phyloP scores from a whole-genome alignment of 2,797 vertebrate genomes.

The Chiroxiphia lanceolata region DNA sequence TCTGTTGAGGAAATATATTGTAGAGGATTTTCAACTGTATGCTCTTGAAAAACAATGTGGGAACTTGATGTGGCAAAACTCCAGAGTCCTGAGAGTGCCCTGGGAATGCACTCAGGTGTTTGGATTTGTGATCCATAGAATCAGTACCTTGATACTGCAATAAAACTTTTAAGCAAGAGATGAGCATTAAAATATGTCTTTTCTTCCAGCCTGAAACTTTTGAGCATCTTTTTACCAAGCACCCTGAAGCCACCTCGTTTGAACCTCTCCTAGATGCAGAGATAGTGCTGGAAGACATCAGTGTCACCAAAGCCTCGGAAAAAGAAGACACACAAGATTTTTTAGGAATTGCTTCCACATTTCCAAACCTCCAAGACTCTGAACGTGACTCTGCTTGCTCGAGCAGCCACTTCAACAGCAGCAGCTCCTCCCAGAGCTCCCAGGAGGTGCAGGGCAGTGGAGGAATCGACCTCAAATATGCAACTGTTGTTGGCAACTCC shows the following conservation, averaged over 20 bases:
- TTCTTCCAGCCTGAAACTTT: constrained; percentile 84
- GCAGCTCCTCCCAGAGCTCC: constrained; percentile 29
- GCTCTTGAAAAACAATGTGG: not conserved
- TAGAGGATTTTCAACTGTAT: not conserved
- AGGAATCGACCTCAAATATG: constrained; percentile 79
- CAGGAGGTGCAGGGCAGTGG: not conserved
- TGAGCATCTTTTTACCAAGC: constrained; percentile 84
- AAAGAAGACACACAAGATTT: constrained; percentile 48
- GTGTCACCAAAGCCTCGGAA: constrained; percentile 71
- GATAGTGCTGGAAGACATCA: constrained; percentile 84
- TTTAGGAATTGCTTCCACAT: not conserved
- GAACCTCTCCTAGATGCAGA: constrained; percentile 86
- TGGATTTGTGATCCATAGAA: not conserved
- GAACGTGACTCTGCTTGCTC: constrained; percentile 31
- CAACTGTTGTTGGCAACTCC: constrained; percentile 73
- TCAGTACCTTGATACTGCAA: not conserved
- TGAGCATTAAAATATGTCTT: constrained; percentile 66
- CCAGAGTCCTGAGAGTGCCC: not conserved
- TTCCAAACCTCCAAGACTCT: constrained; percentile 4
- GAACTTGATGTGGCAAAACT: not conserved
- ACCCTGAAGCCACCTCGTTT: constrained; percentile 74
- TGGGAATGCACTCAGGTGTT: not conserved
- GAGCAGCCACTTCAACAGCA: constrained; percentile 38
- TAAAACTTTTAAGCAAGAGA: not conserved
- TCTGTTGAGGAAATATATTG: fast-evolving